Evolutionary conservation across 2,797 vertebrate genomes (phyloP).

Genomic region (Gymnocypris eckloni): DNA sequence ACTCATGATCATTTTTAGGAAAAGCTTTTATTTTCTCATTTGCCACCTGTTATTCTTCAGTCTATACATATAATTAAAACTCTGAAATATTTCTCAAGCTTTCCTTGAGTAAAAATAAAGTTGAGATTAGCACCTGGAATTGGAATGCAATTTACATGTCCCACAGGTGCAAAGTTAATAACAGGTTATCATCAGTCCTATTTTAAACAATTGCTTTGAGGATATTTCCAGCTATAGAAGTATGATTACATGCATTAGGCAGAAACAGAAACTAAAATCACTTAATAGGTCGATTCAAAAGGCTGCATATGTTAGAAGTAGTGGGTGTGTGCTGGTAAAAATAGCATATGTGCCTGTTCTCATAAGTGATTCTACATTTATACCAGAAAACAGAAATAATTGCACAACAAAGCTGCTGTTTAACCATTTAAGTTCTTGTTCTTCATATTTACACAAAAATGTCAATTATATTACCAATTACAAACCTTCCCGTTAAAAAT

Average conservation of each 20-base stretch:
- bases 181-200: not conserved
- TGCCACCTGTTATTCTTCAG: not conserved
- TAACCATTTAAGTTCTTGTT: not conserved
- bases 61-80: not conserved
- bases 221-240: not conserved
- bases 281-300: not conserved
- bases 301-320: conserved; percentile 21
- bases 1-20: not conserved
- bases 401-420: conserved; percentile 9
- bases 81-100: not conserved
- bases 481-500: not conserved
- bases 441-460: no score
- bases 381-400: not conserved
- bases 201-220: not conserved
- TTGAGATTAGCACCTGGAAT: conserved; percentile 7
- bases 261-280: not conserved
- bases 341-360: conserved; percentile 39
- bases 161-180: conserved; percentile 10
- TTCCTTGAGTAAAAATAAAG: conserved; percentile 3
- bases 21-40: not conserved
- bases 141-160: conserved; percentile 24
- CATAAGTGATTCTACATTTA: conserved; percentile 10
- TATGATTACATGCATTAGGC: not conserved
- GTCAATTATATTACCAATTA: not conserved
- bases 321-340: conserved; percentile 51